Base-by-base conservation (phyloP, 1,140 invertebrate species). In the Asobara japonica region DNA sequence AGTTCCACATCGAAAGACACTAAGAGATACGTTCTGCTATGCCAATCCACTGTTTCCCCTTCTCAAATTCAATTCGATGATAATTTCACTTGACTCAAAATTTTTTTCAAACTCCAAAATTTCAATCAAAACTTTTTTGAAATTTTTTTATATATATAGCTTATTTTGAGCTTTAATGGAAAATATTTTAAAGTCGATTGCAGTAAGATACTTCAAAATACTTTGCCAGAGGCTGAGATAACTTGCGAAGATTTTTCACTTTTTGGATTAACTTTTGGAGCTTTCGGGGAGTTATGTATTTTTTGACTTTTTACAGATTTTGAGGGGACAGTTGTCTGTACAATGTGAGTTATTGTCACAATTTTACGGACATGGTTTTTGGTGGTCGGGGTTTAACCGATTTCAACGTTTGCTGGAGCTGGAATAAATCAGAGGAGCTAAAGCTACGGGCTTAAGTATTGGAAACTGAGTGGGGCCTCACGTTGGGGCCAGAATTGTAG, bases 361-460 rank as follows among this genome's bases (percentile, higher is more conserved):
- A 76, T 74, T 62, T 74, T 74, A 69, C 48, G 65, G 65, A 74
- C 30, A 67, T 66, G n/a, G n/a, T n/a, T n/a, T 61, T 62, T 25
- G 31, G 22, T 67, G 29, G 48, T n/a, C 11, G 27, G 38, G 29
- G 51, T 38, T 76, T 80, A n/a, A 71, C 51, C 69, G 64, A 45
- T 45, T 45, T 62, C 77, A 81, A 79, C 77, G 82, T 83, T 85
- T 85, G 85, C 84, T 84, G 83, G 78, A 83, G 84, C 78, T 77
- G 77, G 84, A 86, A 83, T 86, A 86, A 56, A 81, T 85, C 79
- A 73, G 80, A 82, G 79, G 79, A 79, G 74, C 79, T 73, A 70
- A 74, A 77, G 62, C 76, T 79, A 30, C 72, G 77, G 79, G 80
- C 86, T 76, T 87, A 87, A 84, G 83, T 85, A 86, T 85, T 83